Percentiles rank a stretch among this genome's conserved stretches.
Evolutionary conservation across 1,140 invertebrate species (phyloP).

Genomic region (Eriosoma lanigerum): DNA sequence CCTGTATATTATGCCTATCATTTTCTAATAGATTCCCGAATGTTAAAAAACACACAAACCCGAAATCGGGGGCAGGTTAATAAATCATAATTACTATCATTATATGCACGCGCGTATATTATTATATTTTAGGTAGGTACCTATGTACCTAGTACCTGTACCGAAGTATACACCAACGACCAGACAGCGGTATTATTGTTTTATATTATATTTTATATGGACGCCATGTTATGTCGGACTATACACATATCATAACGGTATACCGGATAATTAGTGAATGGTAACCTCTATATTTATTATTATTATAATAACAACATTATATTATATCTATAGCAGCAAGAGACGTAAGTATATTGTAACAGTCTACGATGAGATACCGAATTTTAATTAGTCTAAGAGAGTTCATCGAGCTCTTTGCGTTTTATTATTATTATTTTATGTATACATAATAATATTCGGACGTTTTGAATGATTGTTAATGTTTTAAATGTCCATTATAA

Average conservation of each 20-base stretch:
- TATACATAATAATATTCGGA: no score
- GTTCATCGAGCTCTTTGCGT: constrained; percentile 35
- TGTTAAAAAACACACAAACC: constrained; percentile 41
- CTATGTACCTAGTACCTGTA: no score
- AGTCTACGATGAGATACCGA: background rate
- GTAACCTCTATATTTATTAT: background rate
- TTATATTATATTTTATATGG: constrained; percentile 22
- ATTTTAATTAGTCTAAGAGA: constrained; percentile 41
- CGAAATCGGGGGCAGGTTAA: constrained; percentile 28
- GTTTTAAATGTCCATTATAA: no score
- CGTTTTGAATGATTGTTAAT: background rate
- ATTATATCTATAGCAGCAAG: background rate
- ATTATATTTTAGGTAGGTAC: no score
- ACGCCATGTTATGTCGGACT: constrained; percentile 31
- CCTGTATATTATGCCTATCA: no score
- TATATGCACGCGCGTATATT: background rate
- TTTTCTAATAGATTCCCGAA: constrained; percentile 40
- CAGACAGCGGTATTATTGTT: constrained; percentile 14
- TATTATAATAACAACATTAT: background rate
- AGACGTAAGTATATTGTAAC: background rate
- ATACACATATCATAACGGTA: constrained; percentile 36
- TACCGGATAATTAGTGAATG: constrained; percentile 28
- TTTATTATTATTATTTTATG: constrained; percentile 11
- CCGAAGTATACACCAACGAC: background rate
- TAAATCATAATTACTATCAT: constrained; percentile 48